A percentile compares a stretch with the other conserved stretches of the same genome.
phyloP scores from a whole-genome alignment of 2,797 vertebrate genomes.

The Poeciliopsis gracilis region DNA sequence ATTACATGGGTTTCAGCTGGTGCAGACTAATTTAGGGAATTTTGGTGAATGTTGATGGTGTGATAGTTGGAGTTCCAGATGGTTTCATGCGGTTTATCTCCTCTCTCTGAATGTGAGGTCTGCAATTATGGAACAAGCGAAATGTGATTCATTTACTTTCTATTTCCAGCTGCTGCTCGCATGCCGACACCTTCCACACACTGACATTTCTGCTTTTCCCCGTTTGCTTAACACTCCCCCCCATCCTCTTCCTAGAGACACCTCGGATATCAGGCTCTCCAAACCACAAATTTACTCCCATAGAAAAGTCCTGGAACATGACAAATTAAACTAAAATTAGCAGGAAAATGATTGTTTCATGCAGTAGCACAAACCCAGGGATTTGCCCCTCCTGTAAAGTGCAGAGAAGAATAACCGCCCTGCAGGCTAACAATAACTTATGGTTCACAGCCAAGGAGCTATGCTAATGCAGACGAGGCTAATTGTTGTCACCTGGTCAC shows the following conservation, averaged over 20 bases:
- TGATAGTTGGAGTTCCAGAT: constrained; percentile 51
- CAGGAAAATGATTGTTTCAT: constrained; percentile 21
- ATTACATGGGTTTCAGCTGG: constrained; percentile 21
- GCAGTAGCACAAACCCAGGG: constrained; percentile 16
- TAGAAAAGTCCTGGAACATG: constrained; percentile 16
- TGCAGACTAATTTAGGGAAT: constrained; percentile 28
- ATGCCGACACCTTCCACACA: constrained; percentile 41
- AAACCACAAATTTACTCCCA: constrained; percentile 5
- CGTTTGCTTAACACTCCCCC: not conserved
- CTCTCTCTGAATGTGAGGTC: constrained; percentile 23
- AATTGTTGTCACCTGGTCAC: constrained; percentile 68
- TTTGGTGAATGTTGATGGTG: constrained; percentile 24
- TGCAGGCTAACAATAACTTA: constrained; percentile 68
- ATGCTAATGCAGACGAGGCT: constrained; percentile 69
- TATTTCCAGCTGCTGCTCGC: constrained; percentile 58
- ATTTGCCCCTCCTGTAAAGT: constrained; percentile 8
- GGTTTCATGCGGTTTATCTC: constrained; percentile 16
- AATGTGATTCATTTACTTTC: constrained; percentile 50
- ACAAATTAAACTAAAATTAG: constrained; percentile 35
- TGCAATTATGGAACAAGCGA: constrained; percentile 45
- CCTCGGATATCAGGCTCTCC: not conserved
- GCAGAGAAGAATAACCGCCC: constrained; percentile 21
- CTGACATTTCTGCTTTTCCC: constrained; percentile 26
- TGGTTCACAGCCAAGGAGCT: constrained; percentile 66
- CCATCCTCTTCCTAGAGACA: not conserved